phyloP scores from a whole-genome alignment of 1,140 invertebrate genomes.

The Pachypeltis micranthus region DNA sequence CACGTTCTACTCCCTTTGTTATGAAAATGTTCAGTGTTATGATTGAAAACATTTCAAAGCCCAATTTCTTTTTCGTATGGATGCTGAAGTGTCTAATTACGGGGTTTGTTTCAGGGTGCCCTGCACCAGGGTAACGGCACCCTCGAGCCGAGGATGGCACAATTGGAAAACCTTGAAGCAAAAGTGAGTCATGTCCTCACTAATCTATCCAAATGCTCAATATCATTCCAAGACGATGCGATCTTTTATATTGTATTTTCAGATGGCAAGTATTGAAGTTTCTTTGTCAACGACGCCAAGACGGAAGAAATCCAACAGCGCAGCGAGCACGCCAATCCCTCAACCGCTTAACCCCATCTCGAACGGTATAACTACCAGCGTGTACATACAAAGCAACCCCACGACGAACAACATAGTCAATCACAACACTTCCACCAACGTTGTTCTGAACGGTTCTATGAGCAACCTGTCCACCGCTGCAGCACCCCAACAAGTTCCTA shows the following conservation, averaged over 20 bases:
- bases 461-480: conserved; percentile 12
- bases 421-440: conserved; percentile 33
- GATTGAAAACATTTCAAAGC: too few relatives aligned
- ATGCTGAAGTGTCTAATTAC: too few relatives aligned
- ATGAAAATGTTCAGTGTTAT: too few relatives aligned
- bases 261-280: conserved; percentile 79
- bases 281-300: conserved; percentile 53
- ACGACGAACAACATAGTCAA: conserved; percentile 29
- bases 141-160: conserved; percentile 48
- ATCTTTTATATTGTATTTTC: conserved; percentile 25
- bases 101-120: conserved; percentile 22
- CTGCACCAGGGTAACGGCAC: conserved; percentile 21
- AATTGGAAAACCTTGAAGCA: conserved; percentile 62
- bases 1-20: neutral
- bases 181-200: conserved; percentile 44
- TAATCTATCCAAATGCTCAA: too few relatives aligned
- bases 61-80: too few relatives aligned
- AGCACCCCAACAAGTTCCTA: neutral
- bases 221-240: too few relatives aligned
- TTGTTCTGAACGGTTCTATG: conserved; percentile 6
- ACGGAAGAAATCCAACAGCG: conserved; percentile 36
- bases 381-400: conserved; percentile 29
- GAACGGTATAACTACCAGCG: conserved; percentile 10
- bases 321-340: conserved; percentile 18
- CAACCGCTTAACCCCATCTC: conserved; percentile 9